Evolutionary conservation across 2,888 invertebrate genomes (phyloP).

Genomic region (Yponomeuta plumbellus): DNA sequence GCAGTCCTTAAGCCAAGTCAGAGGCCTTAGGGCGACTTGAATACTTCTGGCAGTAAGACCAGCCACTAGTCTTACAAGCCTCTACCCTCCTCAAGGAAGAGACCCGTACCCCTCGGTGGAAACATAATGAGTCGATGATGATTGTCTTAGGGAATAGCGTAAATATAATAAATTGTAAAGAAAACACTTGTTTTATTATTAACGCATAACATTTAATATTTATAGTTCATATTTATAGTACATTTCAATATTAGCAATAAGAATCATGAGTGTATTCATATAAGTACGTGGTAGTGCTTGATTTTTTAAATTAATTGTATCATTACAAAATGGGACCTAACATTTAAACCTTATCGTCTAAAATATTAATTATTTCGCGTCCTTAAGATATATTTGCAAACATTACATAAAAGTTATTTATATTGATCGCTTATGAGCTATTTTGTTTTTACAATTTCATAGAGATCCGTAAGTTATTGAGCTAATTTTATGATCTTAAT

Average conservation of each 20-base stretch:
- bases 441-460: slow-evolving; percentile 54
- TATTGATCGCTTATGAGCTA: slow-evolving; percentile 50
- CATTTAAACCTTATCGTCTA: slow-evolving; percentile 41
- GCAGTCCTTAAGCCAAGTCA: too few relatives aligned
- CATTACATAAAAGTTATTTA: slow-evolving; percentile 27
- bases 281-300: slow-evolving; percentile 71
- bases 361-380: slow-evolving; percentile 47
- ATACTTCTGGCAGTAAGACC: too few relatives aligned
- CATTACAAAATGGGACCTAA: slow-evolving; percentile 74
- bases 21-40: too few relatives aligned
- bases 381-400: slow-evolving; percentile 31
- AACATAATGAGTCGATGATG: too few relatives aligned
- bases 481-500: slow-evolving; percentile 48
- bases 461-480: slow-evolving; percentile 62
- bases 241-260: slow-evolving; percentile 76
- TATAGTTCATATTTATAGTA: slow-evolving; percentile 78
- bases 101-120: too few relatives aligned
- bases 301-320: slow-evolving; percentile 60
- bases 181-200: slow-evolving; percentile 68
- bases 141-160: not conserved
- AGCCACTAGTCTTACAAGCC: too few relatives aligned
- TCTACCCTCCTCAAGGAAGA: too few relatives aligned
- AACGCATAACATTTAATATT: slow-evolving; percentile 83
- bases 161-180: slow-evolving; percentile 4
- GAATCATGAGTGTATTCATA: slow-evolving; percentile 73